A percentile compares a stretch with the other conserved stretches of the same genome.
Evolutionary conservation across 2,113 vertebrate species (phyloP).

Genomic region (Hypocryptadius cinnamomeus): DNA sequence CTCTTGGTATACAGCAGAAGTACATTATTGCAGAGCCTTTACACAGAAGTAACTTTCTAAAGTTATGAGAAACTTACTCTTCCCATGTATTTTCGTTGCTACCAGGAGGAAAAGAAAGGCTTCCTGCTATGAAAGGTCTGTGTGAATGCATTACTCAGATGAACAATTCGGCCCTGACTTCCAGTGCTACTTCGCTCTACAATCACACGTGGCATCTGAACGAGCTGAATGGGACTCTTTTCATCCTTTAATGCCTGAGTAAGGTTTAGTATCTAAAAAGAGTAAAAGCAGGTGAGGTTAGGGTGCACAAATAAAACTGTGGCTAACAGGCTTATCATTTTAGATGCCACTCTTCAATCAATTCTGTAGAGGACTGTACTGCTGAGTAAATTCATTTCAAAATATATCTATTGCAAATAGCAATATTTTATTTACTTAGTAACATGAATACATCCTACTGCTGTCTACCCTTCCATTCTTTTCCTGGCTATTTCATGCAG

Average conservation of each 20-base stretch:
- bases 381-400: not conserved
- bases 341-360: not conserved
- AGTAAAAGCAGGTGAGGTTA: not conserved
- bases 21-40: slow-evolving; percentile 36
- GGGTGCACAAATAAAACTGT: not conserved
- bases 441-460: not conserved
- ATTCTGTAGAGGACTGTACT: not conserved
- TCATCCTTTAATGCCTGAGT: slow-evolving; percentile 89
- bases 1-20: slow-evolving; percentile 42
- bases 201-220: slow-evolving; percentile 94
- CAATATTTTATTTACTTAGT: not conserved
- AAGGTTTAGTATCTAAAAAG: slow-evolving; percentile 87
- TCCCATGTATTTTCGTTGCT: slow-evolving; percentile 5
- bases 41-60: not conserved
- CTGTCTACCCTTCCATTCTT: not conserved
- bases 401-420: not conserved
- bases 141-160: slow-evolving; percentile 85
- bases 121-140: slow-evolving; percentile 95
- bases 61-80: slow-evolving; percentile 3
- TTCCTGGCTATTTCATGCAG: not conserved
- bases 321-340: not conserved
- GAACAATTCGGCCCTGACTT: slow-evolving; percentile 83
- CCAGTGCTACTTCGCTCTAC: slow-evolving; percentile 87
- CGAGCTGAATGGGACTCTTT: slow-evolving; percentile 90
- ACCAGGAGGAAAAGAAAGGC: slow-evolving; percentile 96